Base-by-base conservation (phyloP, 2,888 invertebrate genomes). In the Pomacea canaliculata region DNA sequence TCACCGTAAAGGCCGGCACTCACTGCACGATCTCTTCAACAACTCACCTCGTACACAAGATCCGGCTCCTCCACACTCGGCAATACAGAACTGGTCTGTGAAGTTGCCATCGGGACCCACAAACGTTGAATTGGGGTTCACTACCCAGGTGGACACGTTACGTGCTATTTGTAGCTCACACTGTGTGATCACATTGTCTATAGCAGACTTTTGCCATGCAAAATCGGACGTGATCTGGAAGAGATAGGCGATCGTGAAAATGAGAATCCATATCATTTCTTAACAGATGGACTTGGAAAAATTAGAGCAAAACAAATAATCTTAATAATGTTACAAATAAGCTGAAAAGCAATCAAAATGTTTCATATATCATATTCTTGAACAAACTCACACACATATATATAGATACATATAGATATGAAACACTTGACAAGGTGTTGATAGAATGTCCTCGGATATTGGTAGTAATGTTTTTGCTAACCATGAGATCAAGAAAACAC, bases 51-150 rank as follows among this genome's bases (percentile, higher is more conserved):
- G 0, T 2, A 69, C 72, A 76, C 85, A 85, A 0, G n/a, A 71
- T n/a, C 84, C 84, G 48, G 80, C 78, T 16, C 72, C 76, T 19
- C 79, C 77, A 81, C 85, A 85, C 19, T 79, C 79, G 56, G 82
- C 81, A 12, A 82, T 63, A 76, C 85, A 85, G 51, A 83, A 70
- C 13, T 78, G 18, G 62, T 81, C 70, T 12, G 80, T 79, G 37
- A 81, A 69, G 7, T 69, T 16, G 5, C 46, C 9, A 4, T 82
- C 79, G 9, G 80, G 84, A 12, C 74, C 78, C 46, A 74, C 27
- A 59, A 37, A 51, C 1, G 60, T n/a, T 16, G 62, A 27, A 18
- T 67, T 72, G 10, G 78, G 65, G 46, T 68, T 59, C n/a, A 71
- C 37, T 1, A 48, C 75, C 84, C 84, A 85, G 27, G 78, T 46